phyloP scores from a whole-genome alignment of 92 coral and sea anemone species.

The Epizoanthus illoricatus region DNA sequence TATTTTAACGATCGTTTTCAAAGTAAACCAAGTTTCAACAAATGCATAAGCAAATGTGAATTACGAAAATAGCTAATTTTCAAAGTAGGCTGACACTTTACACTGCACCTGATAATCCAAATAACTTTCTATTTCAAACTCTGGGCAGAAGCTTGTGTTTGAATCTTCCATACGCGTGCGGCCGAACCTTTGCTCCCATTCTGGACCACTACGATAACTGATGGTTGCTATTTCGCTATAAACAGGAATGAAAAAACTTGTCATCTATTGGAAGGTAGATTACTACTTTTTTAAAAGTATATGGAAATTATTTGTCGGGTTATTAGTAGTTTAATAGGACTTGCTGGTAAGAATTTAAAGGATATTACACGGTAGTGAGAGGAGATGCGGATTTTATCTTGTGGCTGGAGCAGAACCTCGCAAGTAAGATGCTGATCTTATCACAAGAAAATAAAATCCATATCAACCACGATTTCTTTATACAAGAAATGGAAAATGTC shows the following conservation, averaged over 20 bases:
- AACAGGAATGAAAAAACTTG: not conserved
- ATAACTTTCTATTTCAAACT: slow-evolving; percentile 92
- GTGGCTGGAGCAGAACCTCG: too few relatives aligned
- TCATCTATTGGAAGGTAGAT: not conserved
- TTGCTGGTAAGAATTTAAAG: too few relatives aligned
- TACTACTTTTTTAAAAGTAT: not conserved
- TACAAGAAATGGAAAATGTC: too few relatives aligned
- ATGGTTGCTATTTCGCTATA: slow-evolving; percentile 84
- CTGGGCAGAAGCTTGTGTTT: slow-evolving; percentile 76
- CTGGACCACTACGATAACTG: slow-evolving; percentile 93
- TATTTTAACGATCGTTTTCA: not conserved
- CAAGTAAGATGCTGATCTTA: too few relatives aligned
- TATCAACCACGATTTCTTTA: too few relatives aligned
- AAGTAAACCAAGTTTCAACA: not conserved
- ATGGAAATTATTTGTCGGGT: not conserved
- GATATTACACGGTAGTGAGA: too few relatives aligned
- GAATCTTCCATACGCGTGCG: slow-evolving; percentile 78
- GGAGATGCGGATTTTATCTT: too few relatives aligned
- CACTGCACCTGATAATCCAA: slow-evolving; percentile 81
- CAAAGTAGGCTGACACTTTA: not conserved
- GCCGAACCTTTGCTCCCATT: slow-evolving; percentile 95
- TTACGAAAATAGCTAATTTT: not conserved
- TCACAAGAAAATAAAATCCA: too few relatives aligned
- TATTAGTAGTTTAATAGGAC: not conserved
- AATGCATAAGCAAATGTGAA: not conserved